A percentile compares a stretch with the other conserved stretches of the same genome.
Conservation (phyloP, 2,797 vertebrate genomes). For the Sebastiscus albofasciatus region DNA sequence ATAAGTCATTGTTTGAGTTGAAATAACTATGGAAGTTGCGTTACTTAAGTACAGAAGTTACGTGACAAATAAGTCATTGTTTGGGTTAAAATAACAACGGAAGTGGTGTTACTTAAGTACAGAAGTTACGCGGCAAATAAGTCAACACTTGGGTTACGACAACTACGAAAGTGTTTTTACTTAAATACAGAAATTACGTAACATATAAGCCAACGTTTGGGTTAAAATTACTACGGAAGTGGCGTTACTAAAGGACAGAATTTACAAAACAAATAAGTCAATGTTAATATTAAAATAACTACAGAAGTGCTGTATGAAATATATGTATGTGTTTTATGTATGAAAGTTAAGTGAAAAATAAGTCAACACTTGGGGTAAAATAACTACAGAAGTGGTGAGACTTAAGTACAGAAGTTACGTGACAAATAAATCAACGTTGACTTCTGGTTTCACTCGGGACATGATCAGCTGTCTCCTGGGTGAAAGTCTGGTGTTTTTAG, state of each 20-base stretch:
- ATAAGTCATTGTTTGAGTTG: background rate
- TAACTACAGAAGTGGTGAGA: background rate
- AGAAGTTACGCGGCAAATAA: background rate
- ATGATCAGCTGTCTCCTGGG: background rate
- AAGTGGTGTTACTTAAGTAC: background rate
- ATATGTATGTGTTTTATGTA: too few relatives aligned
- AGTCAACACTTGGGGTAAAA: too few relatives aligned
- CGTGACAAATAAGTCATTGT: background rate
- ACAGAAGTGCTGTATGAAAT: too few relatives aligned
- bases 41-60: background rate
- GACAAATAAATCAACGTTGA: background rate
- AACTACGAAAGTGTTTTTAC: too few relatives aligned
- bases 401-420: background rate
- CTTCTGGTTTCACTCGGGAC: background rate
- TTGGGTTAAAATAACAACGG: background rate
- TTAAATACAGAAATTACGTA: too few relatives aligned
- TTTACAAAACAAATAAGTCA: too few relatives aligned
- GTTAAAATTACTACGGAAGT: background rate
- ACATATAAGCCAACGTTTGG: background rate
- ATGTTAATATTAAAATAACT: too few relatives aligned
- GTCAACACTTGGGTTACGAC: too few relatives aligned
- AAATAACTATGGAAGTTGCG: background rate
- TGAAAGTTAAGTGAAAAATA: too few relatives aligned
- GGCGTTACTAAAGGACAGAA: too few relatives aligned
- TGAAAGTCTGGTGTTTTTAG: background rate